These are phyloP conservation scores for Cryptocephalus primarius DNA, from an alignment of 2,888 invertebrate genomes.

Conservation along the genomic window DNA sequence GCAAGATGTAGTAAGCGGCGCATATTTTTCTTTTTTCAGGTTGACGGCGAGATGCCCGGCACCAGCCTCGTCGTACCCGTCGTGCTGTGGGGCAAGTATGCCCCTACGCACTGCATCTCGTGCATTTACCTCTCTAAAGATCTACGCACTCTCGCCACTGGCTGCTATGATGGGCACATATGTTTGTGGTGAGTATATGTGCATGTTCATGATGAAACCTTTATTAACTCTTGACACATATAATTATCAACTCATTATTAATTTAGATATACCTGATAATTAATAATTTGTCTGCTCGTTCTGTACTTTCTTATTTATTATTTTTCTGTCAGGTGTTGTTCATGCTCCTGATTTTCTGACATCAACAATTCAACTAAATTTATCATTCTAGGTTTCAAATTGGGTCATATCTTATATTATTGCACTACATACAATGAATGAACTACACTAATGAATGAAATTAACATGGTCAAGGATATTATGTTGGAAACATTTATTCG, in stretches of 20 bases:
- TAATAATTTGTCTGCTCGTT: no score
- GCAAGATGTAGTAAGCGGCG: neutral
- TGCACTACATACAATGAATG: no score
- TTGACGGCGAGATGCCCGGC: slow-evolving; percentile 50
- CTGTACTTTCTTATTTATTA: no score
- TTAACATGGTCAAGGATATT: no score
- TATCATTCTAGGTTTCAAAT: no score
- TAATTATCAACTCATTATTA: neutral
- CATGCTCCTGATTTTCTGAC: no score
- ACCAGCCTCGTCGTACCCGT: slow-evolving; percentile 93
- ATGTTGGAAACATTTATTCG: no score
- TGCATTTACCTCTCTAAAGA: slow-evolving; percentile 86
- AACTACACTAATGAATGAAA: no score
- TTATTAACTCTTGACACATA: no score
- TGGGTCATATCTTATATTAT: no score
- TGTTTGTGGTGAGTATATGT: slow-evolving; percentile 82
- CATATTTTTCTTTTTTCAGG: slow-evolving; percentile 11
- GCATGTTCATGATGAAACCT: neutral
- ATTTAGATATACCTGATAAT: neutral
- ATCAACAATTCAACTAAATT: no score
- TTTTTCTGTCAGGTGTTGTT: no score
- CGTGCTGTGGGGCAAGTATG: slow-evolving; percentile 92
- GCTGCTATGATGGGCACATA: slow-evolving; percentile 96
- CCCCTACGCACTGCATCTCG: slow-evolving; percentile 95
- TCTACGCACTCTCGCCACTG: slow-evolving; percentile 87